Evolutionary conservation across 2,888 invertebrate species (phyloP).

Genomic region (Eupithecia subfuscata): DNA sequence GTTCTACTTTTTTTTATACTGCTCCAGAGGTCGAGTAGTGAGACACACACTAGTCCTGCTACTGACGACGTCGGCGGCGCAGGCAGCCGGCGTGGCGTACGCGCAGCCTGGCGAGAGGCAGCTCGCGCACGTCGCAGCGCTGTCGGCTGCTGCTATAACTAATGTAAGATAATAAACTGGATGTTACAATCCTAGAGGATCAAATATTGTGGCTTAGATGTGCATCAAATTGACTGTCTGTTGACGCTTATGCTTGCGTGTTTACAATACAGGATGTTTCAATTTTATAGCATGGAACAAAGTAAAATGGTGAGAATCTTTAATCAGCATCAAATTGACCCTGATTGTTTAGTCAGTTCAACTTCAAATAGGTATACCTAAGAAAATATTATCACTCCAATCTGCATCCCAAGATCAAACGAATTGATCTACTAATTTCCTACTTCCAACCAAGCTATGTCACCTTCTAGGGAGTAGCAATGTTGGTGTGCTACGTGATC

Average conservation of each 20-base stretch:
- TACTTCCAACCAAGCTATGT: not conserved
- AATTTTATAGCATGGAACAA: no score
- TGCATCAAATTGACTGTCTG: no score
- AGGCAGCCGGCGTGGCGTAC: slow-evolving; percentile 73
- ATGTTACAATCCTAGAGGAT: not conserved
- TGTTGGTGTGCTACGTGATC: slow-evolving; percentile 85
- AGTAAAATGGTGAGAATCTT: no score
- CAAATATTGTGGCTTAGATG: no score
- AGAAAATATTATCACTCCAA: no score
- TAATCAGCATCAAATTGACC: no score
- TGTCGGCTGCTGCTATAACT: slow-evolving; percentile 67
- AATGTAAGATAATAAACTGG: slow-evolving; percentile 57
- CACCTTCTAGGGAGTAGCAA: slow-evolving; percentile 79
- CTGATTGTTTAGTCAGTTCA: no score
- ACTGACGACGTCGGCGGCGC: slow-evolving; percentile 65
- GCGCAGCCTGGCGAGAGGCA: slow-evolving; percentile 69
- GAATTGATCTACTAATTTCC: not conserved
- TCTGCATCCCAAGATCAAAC: no score
- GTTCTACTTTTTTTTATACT: no score
- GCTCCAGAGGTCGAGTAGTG: slow-evolving; percentile 61
- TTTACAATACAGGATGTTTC: no score
- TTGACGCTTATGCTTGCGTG: no score
- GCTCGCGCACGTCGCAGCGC: slow-evolving; percentile 60
- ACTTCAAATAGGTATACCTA: no score
- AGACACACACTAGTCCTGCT: slow-evolving; percentile 70